These are phyloP conservation scores for Pteruthius melanotis DNA, from an alignment of 2,113 vertebrate species.

Conservation along the genomic window DNA sequence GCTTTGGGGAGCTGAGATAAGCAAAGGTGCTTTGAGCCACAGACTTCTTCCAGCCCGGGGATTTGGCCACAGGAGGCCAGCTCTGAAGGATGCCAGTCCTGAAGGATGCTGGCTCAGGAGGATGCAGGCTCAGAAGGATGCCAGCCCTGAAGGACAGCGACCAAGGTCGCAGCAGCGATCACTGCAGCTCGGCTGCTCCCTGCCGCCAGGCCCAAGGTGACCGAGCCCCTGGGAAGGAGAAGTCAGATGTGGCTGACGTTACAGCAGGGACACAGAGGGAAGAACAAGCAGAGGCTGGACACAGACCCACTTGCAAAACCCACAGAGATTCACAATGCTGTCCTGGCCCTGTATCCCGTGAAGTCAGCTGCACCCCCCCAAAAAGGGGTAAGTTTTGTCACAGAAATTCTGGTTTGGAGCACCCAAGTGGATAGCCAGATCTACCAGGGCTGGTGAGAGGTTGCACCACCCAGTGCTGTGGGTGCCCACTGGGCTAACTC, in stretches of 20 bases:
- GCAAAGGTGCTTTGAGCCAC: background rate
- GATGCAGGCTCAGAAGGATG: background rate
- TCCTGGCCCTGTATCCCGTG: background rate
- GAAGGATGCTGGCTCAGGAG: background rate
- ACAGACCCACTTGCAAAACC: background rate
- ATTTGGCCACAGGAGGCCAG: background rate
- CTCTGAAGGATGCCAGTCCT: background rate
- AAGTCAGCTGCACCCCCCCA: background rate
- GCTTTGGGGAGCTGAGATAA: slow-evolving; percentile 34
- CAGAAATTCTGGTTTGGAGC: background rate
- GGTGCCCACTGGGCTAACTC: background rate
- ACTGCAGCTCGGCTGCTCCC: background rate
- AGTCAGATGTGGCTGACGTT: background rate
- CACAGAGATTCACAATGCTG: background rate
- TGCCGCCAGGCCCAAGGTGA: background rate
- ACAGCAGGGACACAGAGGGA: background rate
- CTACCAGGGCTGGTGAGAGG: background rate
- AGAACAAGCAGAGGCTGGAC: background rate
- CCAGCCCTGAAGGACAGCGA: background rate
- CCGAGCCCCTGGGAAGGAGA: background rate
- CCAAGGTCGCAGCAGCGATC: background rate
- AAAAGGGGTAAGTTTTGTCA: background rate
- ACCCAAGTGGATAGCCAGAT: background rate
- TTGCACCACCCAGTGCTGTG: background rate
- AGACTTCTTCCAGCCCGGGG: background rate